phyloP scores from a whole-genome alignment of 2,797 vertebrate species.

The Sebastes ruberrimus region DNA sequence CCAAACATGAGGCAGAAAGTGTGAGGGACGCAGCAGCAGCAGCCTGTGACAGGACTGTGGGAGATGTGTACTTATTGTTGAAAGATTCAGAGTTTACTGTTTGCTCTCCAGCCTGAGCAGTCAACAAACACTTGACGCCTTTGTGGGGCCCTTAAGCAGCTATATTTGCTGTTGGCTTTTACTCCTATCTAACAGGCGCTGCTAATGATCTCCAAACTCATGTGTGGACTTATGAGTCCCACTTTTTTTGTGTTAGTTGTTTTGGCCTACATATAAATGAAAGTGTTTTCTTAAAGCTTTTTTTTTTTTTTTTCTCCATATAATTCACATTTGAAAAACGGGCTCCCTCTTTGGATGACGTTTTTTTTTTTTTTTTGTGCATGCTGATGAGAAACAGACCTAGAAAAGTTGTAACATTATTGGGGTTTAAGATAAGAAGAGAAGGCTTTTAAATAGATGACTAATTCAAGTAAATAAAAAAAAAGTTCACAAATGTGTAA shows the following conservation, averaged over 20 bases:
- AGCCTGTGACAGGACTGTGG: conserved; percentile 49
- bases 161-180: conserved; percentile 88
- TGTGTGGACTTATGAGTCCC: conserved; percentile 36
- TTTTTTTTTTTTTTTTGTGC: background rate
- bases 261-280: conserved; percentile 42
- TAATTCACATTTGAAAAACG: conserved; percentile 9
- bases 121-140: conserved; percentile 94
- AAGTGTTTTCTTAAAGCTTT: background rate
- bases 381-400: conserved; percentile 19
- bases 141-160: conserved; percentile 83
- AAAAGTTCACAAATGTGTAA: background rate
- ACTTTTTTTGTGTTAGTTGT: conserved; percentile 46
- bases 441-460: background rate
- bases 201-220: conserved; percentile 76
- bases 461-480: background rate
- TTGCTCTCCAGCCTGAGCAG: conserved; percentile 89
- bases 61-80: conserved; percentile 72
- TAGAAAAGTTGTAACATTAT: background rate
- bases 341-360: background rate
- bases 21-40: conserved; percentile 39
- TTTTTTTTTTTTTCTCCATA: no score
- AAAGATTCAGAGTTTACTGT: conserved; percentile 82
- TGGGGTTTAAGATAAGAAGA: background rate
- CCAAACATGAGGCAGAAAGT: conserved; percentile 25
- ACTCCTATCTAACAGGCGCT: conserved; percentile 74